Conservation (phyloP, 2,888 invertebrate species). For the Gasteruption jaculator region DNA sequence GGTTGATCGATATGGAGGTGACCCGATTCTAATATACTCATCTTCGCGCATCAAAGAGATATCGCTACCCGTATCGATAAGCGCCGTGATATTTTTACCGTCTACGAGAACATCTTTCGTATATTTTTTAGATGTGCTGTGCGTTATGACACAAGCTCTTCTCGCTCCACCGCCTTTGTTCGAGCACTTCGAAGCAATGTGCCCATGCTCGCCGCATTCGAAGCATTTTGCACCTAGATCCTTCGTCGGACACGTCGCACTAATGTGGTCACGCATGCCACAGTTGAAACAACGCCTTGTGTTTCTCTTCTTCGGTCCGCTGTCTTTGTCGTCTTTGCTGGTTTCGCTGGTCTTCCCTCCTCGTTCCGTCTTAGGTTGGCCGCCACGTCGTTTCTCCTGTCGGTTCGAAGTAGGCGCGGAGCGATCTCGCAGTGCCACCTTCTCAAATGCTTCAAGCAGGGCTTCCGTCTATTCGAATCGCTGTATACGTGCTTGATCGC, state of each 20-base stretch:
- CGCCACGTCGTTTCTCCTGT: no score
- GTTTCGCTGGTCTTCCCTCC: neutral
- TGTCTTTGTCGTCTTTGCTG: neutral
- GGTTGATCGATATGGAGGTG: constrained; percentile 2
- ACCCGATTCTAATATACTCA: constrained; percentile 8
- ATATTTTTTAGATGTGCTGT: neutral
- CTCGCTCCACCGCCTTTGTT: neutral
- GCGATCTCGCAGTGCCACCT: constrained; percentile 6
- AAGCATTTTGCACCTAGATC: constrained; percentile 17
- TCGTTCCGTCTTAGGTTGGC: no score
- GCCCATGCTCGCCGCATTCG: constrained; percentile 15
- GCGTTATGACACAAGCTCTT: neutral
- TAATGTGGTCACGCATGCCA: constrained; percentile 6
- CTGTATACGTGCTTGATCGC: constrained; percentile 11
- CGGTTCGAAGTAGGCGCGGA: no score
- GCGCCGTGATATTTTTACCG: constrained; percentile 1
- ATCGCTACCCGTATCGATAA: constrained; percentile 14
- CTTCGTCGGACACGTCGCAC: constrained; percentile 10
- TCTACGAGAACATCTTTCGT: constrained; percentile 4
- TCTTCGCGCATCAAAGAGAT: constrained; percentile 14
- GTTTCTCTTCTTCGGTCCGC: constrained; percentile 4
- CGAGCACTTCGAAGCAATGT: constrained; percentile 15
- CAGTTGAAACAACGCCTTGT: no score
- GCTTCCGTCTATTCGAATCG: constrained; percentile 6
- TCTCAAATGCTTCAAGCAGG: constrained; percentile 13